Evolutionary conservation across 2,888 invertebrate genomes (phyloP).

Genomic region (Oscheius sp.): DNA sequence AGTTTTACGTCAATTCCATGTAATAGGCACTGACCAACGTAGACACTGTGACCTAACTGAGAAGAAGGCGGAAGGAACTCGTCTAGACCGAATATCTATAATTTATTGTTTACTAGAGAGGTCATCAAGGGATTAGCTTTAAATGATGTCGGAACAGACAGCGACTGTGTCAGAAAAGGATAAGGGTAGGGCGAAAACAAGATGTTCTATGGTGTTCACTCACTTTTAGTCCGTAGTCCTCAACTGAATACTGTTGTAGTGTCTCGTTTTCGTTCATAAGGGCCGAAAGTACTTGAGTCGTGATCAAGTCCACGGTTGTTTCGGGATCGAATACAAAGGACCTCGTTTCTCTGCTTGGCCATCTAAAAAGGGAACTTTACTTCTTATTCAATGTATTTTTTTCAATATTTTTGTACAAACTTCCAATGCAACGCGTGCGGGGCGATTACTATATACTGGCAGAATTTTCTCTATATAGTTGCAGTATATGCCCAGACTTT

Average conservation of each 20-base stretch:
- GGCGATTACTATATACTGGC: not conserved
- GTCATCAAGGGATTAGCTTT: slow-evolving; percentile 21
- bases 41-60: slow-evolving; percentile 62
- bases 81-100: slow-evolving; percentile 60
- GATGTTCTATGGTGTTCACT: no score
- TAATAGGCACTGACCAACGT: slow-evolving; percentile 64
- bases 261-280: slow-evolving; percentile 50
- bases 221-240: slow-evolving; percentile 66
- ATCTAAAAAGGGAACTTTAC: not conserved
- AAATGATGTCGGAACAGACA: slow-evolving; percentile 16
- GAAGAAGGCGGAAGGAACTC: slow-evolving; percentile 54
- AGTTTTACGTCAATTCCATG: slow-evolving; percentile 67
- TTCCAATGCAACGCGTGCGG: not conserved
- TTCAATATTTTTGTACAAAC: no score
- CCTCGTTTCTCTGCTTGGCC: not conserved
- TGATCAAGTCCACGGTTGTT: slow-evolving; percentile 54
- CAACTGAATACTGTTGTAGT: slow-evolving; percentile 44
- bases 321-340: slow-evolving; percentile 53
- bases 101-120: slow-evolving; percentile 19
- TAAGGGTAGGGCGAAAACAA: no score
- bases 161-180: not conserved
- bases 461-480: no score
- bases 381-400: not conserved
- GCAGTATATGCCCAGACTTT: no score
- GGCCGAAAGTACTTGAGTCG: slow-evolving; percentile 51